A percentile compares a stretch with the other conserved stretches of the same genome.
phyloP scores from a whole-genome alignment of 2,888 invertebrate species.

The Zootermopsis nevadensis region DNA sequence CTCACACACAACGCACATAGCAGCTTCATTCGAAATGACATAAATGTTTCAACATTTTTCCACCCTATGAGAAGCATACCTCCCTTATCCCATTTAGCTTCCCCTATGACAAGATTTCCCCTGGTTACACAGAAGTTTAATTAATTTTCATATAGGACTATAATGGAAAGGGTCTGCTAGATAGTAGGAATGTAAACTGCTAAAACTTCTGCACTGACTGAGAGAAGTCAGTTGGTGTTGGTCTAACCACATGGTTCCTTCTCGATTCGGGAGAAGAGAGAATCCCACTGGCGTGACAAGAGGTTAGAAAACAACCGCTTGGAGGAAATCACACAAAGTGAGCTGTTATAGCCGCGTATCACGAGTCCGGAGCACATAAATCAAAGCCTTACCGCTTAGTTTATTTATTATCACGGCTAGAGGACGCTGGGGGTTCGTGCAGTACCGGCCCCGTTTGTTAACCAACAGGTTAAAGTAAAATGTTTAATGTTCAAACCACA shows the following conservation, averaged over 20 bases:
- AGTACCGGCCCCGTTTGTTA: neutral
- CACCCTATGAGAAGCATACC: neutral
- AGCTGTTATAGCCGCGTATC: constrained; percentile 46
- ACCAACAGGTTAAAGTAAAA: constrained; percentile 11
- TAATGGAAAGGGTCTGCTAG: constrained; percentile 4
- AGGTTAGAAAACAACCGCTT: constrained; percentile 14
- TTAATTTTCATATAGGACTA: constrained; percentile 20
- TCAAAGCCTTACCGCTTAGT: constrained; percentile 28
- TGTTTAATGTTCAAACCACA: neutral
- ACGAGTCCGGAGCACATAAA: constrained; percentile 39
- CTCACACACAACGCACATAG: neutral
- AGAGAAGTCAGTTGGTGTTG: constrained; percentile 1
- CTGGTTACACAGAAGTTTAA: constrained; percentile 18
- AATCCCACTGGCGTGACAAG: constrained; percentile 11
- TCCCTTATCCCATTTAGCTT: constrained; percentile 17
- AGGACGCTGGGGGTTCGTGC: constrained; percentile 20
- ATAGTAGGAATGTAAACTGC: neutral
- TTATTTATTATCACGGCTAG: constrained; percentile 33
- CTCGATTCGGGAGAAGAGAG: neutral
- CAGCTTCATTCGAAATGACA: neutral
- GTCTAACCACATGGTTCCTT: neutral
- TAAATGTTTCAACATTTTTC: constrained; percentile 5
- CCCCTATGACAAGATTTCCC: constrained; percentile 23
- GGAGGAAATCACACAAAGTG: constrained; percentile 47
- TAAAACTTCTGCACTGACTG: neutral